Base-by-base conservation (phyloP, 2,113 vertebrate genomes). In the Hippoglossus stenolepis region DNA sequence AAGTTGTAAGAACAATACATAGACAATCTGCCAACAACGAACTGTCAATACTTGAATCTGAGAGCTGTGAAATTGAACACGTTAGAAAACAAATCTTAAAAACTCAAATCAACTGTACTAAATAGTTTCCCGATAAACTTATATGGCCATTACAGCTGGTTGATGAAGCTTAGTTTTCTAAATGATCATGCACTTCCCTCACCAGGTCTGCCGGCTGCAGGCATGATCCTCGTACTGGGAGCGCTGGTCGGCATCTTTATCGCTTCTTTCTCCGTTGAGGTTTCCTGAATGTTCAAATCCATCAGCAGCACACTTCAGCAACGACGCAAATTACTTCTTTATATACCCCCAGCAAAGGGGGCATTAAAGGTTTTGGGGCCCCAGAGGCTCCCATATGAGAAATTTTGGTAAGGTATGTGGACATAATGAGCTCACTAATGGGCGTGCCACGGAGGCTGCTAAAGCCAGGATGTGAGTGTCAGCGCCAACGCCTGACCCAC, bases 401-500 rank as follows among this genome's bases (percentile, higher is more conserved):
- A n/a, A 20, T 75, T 84, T 79, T 90, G 83, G 81, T 77, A 43
- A 86, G 81, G 68, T 85, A 88, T 91, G 85, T 62, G 12, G 58
- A 73, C 49, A 79, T 86, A 79, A 87, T 66, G 43, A 70, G 15
- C 68, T 80, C 79, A 61, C 53, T 80, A 73, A 78, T 88, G 71
- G 75, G 78, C 56, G 23, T 75, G 77, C 31, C 45, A 54, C 15
- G 0, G 5, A 53, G 45, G 7, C 45, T 31, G 72, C 79, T 70
- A 79, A 79, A 4, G 66, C 63, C 60, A 20, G 57, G 75, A 75
- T 70, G 38, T n/a, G 54, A 24, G 23, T 10, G 51, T 53, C 73
- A 77, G 14, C 1, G 51, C 57, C 67, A 63, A 60, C 69, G 63
- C 31, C 40, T 81, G 73, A 83, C 61, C 80, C 14, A n/a, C 21